Base-by-base conservation (phyloP, 1,140 invertebrate species). In the Holotrichia oblita region DNA sequence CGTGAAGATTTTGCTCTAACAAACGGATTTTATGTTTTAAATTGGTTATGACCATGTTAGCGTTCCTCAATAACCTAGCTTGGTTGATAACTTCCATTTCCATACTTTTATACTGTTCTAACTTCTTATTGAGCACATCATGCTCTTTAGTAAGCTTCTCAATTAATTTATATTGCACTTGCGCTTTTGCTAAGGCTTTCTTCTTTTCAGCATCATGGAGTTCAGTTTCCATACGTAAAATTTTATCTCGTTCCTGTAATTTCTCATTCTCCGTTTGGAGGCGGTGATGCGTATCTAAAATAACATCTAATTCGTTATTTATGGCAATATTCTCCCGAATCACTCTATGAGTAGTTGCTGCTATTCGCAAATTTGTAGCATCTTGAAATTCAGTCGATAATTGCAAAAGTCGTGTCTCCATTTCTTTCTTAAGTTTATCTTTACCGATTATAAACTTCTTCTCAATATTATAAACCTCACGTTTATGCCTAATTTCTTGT, bases 381-480 rank as follows among this genome's bases (percentile, higher is more conserved):
- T 94, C 92, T 78, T 94, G 92, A 85, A 97, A 97, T 83, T 95
- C 94, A 81, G 93, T 90, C 0, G 95, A 94, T 0, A 97, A 88
- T 82, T 95, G 90, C 27, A 94, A 89, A 8, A 98, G 87, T 79
- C 93, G 90, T 42, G 91, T 90, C 83, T 97, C 93, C 91, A 97
- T 94, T 85, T 97, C 95, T 84, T 93, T 95, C 84, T 96, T 95
- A 64, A 97, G 87, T 80, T 94, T 95, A 84, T 89, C 93, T 89
- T 96, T 97, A 69, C 93, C 92, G 20, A 96, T 91, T 6, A 96
- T 93, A 78, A 94, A 92, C 82, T 94, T 93, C 83, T 93, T 93
- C 86, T 97, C 95, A 27, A 94, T 90, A 81, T 94, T 91, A 83
- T 96, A 95, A 12, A 97, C 89, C 22, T 91, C 88, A 80, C 93